phyloP scores from a whole-genome alignment of 1,140 invertebrate genomes.

The Dreissena rostriformis region DNA sequence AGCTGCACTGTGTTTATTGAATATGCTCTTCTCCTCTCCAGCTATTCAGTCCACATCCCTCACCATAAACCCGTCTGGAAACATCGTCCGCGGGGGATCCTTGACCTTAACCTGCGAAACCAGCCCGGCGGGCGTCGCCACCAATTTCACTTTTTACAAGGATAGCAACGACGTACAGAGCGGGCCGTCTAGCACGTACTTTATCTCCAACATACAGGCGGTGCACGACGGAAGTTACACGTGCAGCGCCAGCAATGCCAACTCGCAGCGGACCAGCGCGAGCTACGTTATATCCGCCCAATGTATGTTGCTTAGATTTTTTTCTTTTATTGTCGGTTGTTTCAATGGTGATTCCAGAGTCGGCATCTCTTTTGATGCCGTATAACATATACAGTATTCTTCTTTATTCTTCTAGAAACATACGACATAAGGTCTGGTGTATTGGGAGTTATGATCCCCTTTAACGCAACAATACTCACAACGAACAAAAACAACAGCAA shows the following conservation, averaged over 20 bases:
- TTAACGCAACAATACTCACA: too few species aligned
- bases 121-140: constrained; percentile 17
- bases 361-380: too few species aligned
- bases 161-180: not conserved
- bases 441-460: too few species aligned
- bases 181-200: not conserved
- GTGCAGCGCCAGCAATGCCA: constrained; percentile 16
- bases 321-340: not conserved
- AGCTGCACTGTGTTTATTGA: too few species aligned
- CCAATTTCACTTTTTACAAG: not conserved
- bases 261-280: not conserved
- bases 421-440: too few species aligned
- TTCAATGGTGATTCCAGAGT: too few species aligned
- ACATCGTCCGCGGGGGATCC: not conserved
- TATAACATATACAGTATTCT: too few species aligned
- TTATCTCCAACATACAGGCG: not conserved
- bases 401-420: too few species aligned
- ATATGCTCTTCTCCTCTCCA: not conserved
- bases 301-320: not conserved
- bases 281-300: too few species aligned
- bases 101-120: constrained; percentile 38
- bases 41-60: constrained; percentile 4
- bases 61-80: not conserved
- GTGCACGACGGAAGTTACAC: constrained; percentile 5
- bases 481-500: too few species aligned